Percentiles rank a stretch among this genome's conserved stretches.
Conservation (phyloP, 2,888 invertebrate species). For the Nesidiocoris tenuis region DNA sequence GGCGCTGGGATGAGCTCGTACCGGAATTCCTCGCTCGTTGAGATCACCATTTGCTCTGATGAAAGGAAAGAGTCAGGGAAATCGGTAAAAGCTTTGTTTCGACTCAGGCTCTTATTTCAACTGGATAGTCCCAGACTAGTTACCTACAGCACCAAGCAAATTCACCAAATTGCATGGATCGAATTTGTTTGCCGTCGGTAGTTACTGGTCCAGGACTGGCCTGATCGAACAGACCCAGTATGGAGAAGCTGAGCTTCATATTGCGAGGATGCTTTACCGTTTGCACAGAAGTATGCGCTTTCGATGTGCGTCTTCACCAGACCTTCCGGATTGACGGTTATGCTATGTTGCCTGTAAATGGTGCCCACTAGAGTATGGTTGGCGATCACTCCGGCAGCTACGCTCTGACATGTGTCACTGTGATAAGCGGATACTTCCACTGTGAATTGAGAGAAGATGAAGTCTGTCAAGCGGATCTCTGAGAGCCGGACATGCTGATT, state of each 20-base stretch:
- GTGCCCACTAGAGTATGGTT: constrained; percentile 64
- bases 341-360: constrained; percentile 63
- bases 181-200: no score
- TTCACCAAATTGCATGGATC: no score
- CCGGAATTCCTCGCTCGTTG: constrained; percentile 63
- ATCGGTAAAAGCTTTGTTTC: no score
- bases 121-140: no score
- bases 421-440: constrained; percentile 69
- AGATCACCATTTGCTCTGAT: constrained; percentile 65
- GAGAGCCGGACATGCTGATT: no score
- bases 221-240: no score
- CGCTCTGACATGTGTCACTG: constrained; percentile 64
- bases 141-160: no score
- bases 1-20: constrained; percentile 68
- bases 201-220: no score
- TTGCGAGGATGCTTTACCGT: constrained; percentile 58
- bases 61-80: not conserved
- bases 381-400: constrained; percentile 57
- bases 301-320: constrained; percentile 65
- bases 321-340: constrained; percentile 64
- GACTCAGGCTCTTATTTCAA: no score
- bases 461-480: no score
- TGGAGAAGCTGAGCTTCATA: not conserved
- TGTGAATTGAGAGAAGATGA: no score
- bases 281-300: constrained; percentile 69